A percentile compares a stretch with the other conserved stretches of the same genome.
These are phyloP conservation scores for Crotalus tigris DNA, from an alignment of 2,113 vertebrate genomes.

Conservation along the genomic window DNA sequence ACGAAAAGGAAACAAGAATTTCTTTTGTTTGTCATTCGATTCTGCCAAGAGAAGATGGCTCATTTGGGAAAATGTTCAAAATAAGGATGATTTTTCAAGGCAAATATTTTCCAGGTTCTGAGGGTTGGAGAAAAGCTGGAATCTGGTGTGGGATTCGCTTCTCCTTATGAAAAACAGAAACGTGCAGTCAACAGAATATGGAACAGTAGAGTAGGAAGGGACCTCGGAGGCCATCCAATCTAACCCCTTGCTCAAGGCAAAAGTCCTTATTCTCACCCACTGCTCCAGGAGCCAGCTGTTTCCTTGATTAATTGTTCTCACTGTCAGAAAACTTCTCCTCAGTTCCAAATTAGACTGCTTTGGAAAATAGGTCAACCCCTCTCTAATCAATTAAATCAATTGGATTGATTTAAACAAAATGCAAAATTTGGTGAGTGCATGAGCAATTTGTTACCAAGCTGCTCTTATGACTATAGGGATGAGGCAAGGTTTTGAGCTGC, in stretches of 20 bases:
- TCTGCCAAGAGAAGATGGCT: conserved; percentile 21
- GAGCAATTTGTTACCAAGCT: background rate
- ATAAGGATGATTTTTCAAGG: conserved; percentile 4
- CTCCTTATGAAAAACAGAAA: conserved; percentile 10
- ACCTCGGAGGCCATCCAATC: too few relatives aligned
- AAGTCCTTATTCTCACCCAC: background rate
- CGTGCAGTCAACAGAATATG: conserved; percentile 4
- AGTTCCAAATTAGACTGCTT: background rate
- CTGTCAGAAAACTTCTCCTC: background rate
- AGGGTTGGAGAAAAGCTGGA: conserved; percentile 1
- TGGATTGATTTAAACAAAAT: background rate
- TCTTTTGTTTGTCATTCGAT: conserved; percentile 23
- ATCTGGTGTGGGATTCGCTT: conserved; percentile 7
- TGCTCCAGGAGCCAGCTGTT: background rate
- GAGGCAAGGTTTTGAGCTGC: background rate
- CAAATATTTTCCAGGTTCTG: conserved; percentile 38
- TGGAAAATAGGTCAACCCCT: background rate
- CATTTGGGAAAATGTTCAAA: conserved; percentile 26
- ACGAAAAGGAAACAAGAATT: background rate
- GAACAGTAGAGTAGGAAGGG: background rate
- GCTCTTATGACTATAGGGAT: background rate
- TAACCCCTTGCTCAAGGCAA: background rate
- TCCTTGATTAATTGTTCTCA: background rate
- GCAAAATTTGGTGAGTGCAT: background rate
- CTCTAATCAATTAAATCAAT: background rate